These are phyloP conservation scores for Hylaea fasciaria DNA, from an alignment of 2,888 invertebrate species.

Conservation along the genomic window DNA sequence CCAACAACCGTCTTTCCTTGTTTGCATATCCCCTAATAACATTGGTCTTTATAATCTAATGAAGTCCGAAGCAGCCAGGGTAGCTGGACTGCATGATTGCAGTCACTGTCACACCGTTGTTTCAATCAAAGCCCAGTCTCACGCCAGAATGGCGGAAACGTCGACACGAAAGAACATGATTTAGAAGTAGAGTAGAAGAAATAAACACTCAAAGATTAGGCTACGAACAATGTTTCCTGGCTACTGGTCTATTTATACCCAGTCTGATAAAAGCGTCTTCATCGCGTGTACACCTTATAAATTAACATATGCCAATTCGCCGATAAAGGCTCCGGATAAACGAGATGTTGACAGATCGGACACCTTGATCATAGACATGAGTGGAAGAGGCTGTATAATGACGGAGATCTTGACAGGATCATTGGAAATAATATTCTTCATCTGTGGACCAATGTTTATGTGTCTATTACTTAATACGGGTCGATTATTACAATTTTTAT, in stretches of 20 bases:
- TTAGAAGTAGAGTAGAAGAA: too few species aligned
- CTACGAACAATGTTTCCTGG: not conserved
- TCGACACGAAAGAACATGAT: too few species aligned
- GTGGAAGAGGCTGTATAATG: conserved; percentile 10
- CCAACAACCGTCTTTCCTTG: too few species aligned
- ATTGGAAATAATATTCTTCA: not conserved
- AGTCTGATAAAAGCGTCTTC: conserved; percentile 3
- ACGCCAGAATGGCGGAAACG: too few species aligned
- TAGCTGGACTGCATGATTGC: too few species aligned
- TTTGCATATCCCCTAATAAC: too few species aligned
- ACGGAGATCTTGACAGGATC: conserved; percentile 8
- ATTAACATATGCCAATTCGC: conserved; percentile 22
- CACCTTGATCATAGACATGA: conserved; percentile 11
- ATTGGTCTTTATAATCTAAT: too few species aligned
- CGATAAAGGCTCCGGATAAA: conserved; percentile 18
- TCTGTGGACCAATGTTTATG: conserved; percentile 1
- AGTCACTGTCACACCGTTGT: too few species aligned
- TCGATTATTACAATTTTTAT: not conserved
- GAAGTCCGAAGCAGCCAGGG: too few species aligned
- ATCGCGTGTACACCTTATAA: conserved; percentile 24
- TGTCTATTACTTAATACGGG: too few species aligned
- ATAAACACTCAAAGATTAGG: too few species aligned
- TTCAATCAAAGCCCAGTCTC: too few species aligned
- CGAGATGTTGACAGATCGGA: conserved; percentile 25
- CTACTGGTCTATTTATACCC: conserved; percentile 15